These are phyloP conservation scores for Sciurus carolinensis DNA, from an alignment of 2,797 vertebrate species.

Conservation along the genomic window DNA sequence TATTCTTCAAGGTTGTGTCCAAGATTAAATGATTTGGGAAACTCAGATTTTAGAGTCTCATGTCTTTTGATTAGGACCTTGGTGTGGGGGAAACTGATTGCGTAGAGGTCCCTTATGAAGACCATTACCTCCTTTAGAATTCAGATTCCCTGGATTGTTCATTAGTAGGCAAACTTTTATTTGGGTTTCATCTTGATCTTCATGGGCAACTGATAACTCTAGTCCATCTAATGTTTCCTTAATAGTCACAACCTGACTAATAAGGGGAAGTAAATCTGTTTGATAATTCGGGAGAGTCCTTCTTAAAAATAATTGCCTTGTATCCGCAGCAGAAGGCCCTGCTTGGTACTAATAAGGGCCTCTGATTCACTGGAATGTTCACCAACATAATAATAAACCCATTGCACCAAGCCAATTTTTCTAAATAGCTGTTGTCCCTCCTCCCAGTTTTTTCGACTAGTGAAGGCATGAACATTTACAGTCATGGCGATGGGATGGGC, in stretches of 20 bases:
- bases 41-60: neutral
- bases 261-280: neutral
- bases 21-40: conserved; percentile 37
- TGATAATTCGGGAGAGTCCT: neutral
- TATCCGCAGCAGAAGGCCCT: neutral
- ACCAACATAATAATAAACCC: neutral
- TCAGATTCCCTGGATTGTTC: neutral
- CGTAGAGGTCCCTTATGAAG: neutral
- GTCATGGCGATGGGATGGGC: neutral
- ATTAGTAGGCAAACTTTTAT: neutral
- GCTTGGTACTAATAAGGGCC: neutral
- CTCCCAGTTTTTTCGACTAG: neutral
- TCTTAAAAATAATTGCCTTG: conserved; percentile 32
- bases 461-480: neutral
- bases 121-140: neutral
- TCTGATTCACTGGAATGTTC: neutral
- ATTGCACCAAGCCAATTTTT: neutral
- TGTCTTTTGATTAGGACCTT: conserved; percentile 12
- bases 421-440: neutral
- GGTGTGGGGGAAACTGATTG: neutral
- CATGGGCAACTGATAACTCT: neutral
- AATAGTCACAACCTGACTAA: neutral
- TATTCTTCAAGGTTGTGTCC: neutral
- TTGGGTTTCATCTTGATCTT: conserved; percentile 56
- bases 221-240: neutral